These are phyloP conservation scores for Chrysolina oricalcia DNA, from an alignment of 2,888 invertebrate species.

Conservation along the genomic window DNA sequence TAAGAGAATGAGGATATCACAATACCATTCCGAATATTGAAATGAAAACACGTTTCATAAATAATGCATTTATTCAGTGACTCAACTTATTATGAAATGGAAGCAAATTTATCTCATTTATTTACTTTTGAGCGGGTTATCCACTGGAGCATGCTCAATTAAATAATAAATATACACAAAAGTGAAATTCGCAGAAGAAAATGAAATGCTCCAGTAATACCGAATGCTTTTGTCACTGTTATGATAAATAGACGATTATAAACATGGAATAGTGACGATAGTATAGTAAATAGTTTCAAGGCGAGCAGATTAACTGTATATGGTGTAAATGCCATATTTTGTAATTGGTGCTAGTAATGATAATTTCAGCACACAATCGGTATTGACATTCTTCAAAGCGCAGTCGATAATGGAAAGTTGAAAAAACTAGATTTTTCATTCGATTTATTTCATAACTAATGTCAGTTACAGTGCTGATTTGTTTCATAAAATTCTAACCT, in stretches of 20 bases:
- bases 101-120: conserved; percentile 12
- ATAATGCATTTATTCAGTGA: not conserved
- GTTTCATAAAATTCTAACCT: too few relatives aligned
- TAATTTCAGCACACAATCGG: not conserved
- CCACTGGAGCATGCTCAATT: conserved; percentile 9
- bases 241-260: conserved; percentile 8
- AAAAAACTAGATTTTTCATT: not conserved
- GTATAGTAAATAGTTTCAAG: conserved; percentile 7
- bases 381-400: not conserved
- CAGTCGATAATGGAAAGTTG: not conserved
- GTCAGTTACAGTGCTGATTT: too few relatives aligned
- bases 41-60: conserved; percentile 4
- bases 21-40: conserved; percentile 4
- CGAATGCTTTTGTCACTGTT: not conserved
- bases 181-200: conserved; percentile 8
- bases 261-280: conserved; percentile 9
- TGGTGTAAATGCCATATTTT: conserved; percentile 11
- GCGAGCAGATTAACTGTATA: conserved; percentile 6
- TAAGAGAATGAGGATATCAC: not conserved
- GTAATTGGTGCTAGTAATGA: not conserved
- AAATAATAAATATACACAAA: conserved; percentile 19
- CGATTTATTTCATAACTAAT: too few relatives aligned
- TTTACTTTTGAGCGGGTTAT: conserved; percentile 17
- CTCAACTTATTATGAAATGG: conserved; percentile 12
- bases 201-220: not conserved